phyloP scores from a whole-genome alignment of 2,113 vertebrate species.

The Sylvilagus bachmani region DNA sequence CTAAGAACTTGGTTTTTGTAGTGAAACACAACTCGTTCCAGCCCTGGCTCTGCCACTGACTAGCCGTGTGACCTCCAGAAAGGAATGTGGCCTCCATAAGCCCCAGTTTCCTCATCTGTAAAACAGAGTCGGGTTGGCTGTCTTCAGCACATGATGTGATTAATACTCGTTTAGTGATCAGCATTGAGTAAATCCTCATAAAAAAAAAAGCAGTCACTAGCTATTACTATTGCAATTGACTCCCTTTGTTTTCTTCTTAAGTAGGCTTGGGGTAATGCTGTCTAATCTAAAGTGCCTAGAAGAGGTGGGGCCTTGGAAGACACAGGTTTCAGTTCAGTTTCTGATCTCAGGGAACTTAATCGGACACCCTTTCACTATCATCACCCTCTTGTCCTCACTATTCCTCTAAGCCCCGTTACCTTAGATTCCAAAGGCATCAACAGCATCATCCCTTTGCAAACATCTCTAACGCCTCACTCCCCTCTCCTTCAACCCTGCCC shows the following conservation, averaged over 20 bases:
- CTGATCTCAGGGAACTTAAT: background rate
- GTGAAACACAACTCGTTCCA: background rate
- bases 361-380: background rate
- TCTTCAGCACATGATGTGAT: constrained; percentile 9
- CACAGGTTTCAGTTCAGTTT: background rate
- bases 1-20: background rate
- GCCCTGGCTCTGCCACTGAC: constrained; percentile 14
- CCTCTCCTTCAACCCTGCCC: background rate
- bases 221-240: background rate
- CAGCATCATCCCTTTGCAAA: background rate
- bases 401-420: background rate
- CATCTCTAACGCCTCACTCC: background rate
- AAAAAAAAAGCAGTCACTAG: background rate
- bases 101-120: background rate
- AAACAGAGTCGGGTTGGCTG: background rate
- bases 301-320: background rate
- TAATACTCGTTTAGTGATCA: background rate
- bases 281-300: background rate
- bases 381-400: background rate
- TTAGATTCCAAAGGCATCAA: background rate
- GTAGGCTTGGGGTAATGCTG: background rate
- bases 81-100: background rate
- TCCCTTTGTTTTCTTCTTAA: background rate
- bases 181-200: background rate
- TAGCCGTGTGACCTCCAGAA: background rate